phyloP scores from a whole-genome alignment of 2,888 invertebrate genomes.

The Drosophila colorata region DNA sequence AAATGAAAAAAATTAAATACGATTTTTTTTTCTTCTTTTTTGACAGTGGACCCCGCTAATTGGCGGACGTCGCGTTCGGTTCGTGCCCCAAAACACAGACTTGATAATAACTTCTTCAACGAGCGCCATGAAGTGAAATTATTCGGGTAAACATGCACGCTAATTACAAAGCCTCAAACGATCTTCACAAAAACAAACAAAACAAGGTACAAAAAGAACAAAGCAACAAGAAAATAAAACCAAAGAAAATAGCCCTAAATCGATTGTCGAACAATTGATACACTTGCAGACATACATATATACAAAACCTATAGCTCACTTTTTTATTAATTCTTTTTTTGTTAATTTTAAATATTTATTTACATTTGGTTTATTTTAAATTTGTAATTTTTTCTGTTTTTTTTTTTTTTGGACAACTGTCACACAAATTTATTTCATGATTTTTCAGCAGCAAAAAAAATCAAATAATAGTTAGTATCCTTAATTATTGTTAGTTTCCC shows the following conservation, averaged over 20 bases:
- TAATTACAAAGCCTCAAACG: slow-evolving; percentile 78
- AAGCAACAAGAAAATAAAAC: slow-evolving; percentile 2
- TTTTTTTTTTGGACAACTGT: too few species aligned
- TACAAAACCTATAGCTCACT: too few species aligned
- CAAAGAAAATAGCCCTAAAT: not conserved
- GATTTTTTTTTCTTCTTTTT: slow-evolving; percentile 23
- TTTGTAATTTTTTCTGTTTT: too few species aligned
- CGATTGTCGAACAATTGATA: not conserved
- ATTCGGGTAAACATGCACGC: slow-evolving; percentile 80
- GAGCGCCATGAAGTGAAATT: slow-evolving; percentile 80
- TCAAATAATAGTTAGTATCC: too few species aligned
- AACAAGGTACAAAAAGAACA: slow-evolving; percentile 7
- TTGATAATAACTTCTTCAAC: slow-evolving; percentile 80
- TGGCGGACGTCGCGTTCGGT: slow-evolving; percentile 77
- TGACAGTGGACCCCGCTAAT: slow-evolving; percentile 72
- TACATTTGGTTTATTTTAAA: not conserved
- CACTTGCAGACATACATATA: not conserved
- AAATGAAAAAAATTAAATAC: slow-evolving; percentile 12
- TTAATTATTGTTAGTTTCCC: too few species aligned
- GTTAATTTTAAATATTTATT: too few species aligned
- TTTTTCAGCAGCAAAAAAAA: too few species aligned
- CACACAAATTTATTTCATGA: too few species aligned
- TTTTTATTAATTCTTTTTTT: too few species aligned
- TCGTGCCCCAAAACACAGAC: slow-evolving; percentile 56
- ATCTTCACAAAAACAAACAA: slow-evolving; percentile 40